A percentile compares a stretch with the other conserved stretches of the same genome.
phyloP scores from a whole-genome alignment of 92 coral and sea anemone genomes.

The Epizoanthus stellaris region DNA sequence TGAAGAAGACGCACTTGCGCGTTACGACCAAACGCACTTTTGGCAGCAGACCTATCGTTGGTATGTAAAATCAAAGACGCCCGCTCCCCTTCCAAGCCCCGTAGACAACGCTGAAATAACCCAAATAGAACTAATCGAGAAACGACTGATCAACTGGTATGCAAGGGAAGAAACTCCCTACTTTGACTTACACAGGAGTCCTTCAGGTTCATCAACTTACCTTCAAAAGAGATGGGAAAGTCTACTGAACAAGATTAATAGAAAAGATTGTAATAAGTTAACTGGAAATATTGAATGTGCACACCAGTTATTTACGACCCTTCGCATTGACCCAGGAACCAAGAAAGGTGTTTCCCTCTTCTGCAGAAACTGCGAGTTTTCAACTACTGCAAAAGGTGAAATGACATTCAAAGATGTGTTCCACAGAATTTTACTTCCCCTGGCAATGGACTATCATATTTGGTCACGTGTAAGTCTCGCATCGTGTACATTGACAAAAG shows the following conservation, averaged over 20 bases:
- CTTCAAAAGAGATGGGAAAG: not conserved
- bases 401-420: not conserved
- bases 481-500: constrained; percentile 1
- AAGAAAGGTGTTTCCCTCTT: not conserved
- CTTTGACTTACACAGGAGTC: not conserved
- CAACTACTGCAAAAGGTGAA: not conserved
- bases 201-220: not conserved
- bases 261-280: not conserved
- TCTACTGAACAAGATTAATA: not conserved
- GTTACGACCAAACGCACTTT: not conserved
- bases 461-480: constrained; percentile 15
- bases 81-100: not conserved
- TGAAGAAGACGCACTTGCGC: not conserved
- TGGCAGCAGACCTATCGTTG: not conserved
- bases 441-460: constrained; percentile 19
- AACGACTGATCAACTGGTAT: not conserved
- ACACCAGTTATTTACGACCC: not conserved
- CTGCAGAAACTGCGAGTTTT: constrained; percentile 3
- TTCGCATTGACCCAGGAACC: not conserved
- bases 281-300: not conserved
- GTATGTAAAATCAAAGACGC: not conserved
- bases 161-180: not conserved
- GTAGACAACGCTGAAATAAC: not conserved
- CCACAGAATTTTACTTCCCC: not conserved
- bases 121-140: not conserved